Evolutionary conservation across 2,888 invertebrate genomes (phyloP).

Genomic region (Acanthoscelides obtectus): DNA sequence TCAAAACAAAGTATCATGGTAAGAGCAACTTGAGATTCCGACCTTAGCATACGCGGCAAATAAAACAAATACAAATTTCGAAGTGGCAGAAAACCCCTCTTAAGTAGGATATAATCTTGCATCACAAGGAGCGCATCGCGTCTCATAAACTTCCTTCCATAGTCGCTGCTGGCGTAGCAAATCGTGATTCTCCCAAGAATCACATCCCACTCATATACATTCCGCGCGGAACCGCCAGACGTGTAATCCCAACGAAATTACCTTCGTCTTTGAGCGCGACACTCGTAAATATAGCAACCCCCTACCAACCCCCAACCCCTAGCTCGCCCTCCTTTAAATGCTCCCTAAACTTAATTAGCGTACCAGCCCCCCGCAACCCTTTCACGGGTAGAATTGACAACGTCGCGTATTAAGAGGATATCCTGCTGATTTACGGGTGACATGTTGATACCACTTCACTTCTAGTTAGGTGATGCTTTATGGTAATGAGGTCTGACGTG

Average conservation of each 20-base stretch:
- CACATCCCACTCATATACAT: neutral
- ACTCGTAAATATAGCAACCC: neutral
- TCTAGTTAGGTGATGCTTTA: neutral
- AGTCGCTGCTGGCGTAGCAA: neutral
- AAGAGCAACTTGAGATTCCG: no score
- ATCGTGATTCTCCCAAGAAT: neutral
- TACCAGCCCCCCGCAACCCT: neutral
- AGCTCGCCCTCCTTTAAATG: neutral
- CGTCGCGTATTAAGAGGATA: neutral
- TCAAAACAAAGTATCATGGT: no score
- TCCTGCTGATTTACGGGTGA: neutral
- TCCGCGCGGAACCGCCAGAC: neutral
- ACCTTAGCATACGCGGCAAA: no score
- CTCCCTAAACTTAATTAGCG: neutral
- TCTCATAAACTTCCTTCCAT: neutral
- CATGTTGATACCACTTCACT: neutral
- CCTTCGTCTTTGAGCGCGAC: neutral
- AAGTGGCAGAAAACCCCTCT: neutral
- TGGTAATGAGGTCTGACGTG: neutral
- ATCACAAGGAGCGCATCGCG: neutral
- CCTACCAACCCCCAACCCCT: neutral
- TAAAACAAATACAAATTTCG: neutral
- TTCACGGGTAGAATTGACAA: neutral
- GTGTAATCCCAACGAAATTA: neutral
- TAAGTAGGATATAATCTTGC: neutral